phyloP scores from a whole-genome alignment of 2,888 invertebrate genomes.

The Campopleginae sp. region DNA sequence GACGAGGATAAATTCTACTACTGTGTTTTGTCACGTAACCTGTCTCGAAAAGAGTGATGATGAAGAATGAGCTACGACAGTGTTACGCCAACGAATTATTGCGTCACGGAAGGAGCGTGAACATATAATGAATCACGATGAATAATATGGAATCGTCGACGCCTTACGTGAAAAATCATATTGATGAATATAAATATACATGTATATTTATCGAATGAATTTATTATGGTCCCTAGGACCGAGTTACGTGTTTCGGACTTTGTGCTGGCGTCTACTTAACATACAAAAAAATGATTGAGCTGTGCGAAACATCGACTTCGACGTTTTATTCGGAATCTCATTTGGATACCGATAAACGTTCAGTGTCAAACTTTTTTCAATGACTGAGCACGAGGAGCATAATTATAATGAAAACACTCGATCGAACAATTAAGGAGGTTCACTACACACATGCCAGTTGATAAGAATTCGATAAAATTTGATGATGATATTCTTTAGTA shows the following conservation, averaged over 20 bases:
- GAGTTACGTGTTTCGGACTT: conserved; percentile 9
- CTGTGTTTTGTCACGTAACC: conserved; percentile 43
- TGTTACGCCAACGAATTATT: conserved; percentile 45
- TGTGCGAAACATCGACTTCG: neutral
- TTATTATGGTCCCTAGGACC: conserved; percentile 8
- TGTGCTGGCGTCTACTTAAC: conserved; percentile 21
- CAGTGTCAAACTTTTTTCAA: neutral
- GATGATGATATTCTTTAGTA: too few species aligned
- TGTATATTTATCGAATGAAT: conserved; percentile 15
- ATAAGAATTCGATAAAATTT: too few species aligned
- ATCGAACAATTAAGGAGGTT: too few species aligned
- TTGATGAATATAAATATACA: conserved; percentile 20
- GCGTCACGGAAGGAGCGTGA: conserved; percentile 35
- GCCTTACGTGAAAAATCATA: conserved; percentile 34
- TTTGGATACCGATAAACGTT: neutral
- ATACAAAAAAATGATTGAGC: neutral
- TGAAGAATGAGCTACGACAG: conserved; percentile 41
- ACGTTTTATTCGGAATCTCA: neutral
- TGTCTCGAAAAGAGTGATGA: conserved; percentile 51
- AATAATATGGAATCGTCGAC: conserved; percentile 27
- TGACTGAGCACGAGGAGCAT: neutral
- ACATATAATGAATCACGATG: conserved; percentile 47
- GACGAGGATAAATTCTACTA: conserved; percentile 38
- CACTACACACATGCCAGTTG: too few species aligned
- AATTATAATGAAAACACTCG: neutral